These are phyloP conservation scores for Palythoa grandiflora DNA, from an alignment of 92 coral and sea anemone genomes.

Conservation along the genomic window DNA sequence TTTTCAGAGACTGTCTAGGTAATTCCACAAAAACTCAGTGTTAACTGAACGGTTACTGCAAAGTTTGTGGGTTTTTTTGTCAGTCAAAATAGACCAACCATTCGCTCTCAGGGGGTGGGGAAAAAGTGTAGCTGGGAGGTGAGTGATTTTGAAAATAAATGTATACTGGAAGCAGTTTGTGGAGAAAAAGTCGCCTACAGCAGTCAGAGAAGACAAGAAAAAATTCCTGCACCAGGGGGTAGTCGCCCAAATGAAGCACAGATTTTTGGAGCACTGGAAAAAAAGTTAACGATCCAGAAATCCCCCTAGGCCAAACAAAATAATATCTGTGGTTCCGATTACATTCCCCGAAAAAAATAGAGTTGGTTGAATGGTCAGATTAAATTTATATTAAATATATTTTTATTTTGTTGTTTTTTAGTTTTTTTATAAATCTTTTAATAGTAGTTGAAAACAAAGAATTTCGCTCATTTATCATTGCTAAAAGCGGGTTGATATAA, in stretches of 20 bases:
- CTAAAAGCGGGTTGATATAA: constrained; percentile 20
- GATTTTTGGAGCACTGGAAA: constrained; percentile 1
- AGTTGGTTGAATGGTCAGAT: constrained; percentile 15
- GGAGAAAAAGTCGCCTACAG: constrained; percentile 7
- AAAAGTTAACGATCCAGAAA: background rate
- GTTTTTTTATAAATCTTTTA: constrained; percentile 10
- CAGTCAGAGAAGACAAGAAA: constrained; percentile 13
- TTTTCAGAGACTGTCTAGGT: constrained; percentile 6
- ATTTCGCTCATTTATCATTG: constrained; percentile 16
- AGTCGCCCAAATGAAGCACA: background rate
- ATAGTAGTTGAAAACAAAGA: constrained; percentile 12
- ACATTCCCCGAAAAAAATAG: background rate
- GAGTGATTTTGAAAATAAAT: constrained; percentile 11
- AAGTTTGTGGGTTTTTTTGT: background rate
- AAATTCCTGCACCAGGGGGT: constrained; percentile 15
- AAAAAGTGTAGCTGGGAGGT: background rate
- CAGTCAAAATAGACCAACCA: constrained; percentile 22
- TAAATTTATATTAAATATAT: background rate
- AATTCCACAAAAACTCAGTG: background rate
- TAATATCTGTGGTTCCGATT: constrained; percentile 1
- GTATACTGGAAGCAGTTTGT: constrained; percentile 5
- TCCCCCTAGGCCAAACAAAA: background rate
- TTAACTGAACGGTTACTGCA: constrained; percentile 1
- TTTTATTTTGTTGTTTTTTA: constrained; percentile 3
- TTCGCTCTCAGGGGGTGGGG: constrained; percentile 15